Evolutionary conservation across 1,140 invertebrate genomes (phyloP).

Genomic region (Plodia interpunctella): DNA sequence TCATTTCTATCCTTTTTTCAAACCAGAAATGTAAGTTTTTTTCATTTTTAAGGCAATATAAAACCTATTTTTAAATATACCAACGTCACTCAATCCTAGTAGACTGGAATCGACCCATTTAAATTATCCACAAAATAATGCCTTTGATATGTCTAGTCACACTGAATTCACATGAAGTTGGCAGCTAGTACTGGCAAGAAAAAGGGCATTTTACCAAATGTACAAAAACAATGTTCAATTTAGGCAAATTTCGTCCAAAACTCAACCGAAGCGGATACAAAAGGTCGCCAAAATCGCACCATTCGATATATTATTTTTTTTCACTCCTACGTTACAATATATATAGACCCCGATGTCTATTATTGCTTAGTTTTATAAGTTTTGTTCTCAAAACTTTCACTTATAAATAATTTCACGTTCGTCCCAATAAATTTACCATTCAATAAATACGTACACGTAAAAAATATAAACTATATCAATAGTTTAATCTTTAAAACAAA

Average conservation of each 20-base stretch:
- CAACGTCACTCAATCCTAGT: background rate
- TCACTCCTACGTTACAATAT: slow-evolving; percentile 71
- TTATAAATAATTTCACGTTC: slow-evolving; percentile 75
- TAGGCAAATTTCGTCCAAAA: slow-evolving; percentile 55
- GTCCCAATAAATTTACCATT: slow-evolving; percentile 76
- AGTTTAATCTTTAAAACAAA: slow-evolving; percentile 77
- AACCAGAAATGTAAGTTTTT: too few relatives aligned
- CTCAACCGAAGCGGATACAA: slow-evolving; percentile 54
- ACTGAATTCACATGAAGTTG: slow-evolving; percentile 32
- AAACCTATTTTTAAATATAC: too few relatives aligned
- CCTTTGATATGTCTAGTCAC: slow-evolving; percentile 69
- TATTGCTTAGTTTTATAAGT: slow-evolving; percentile 77
- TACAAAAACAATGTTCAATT: slow-evolving; percentile 65
- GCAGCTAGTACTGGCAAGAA: slow-evolving; percentile 60
- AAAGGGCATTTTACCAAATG: slow-evolving; percentile 54
- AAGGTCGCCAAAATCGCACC: slow-evolving; percentile 71
- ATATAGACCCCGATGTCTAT: slow-evolving; percentile 73
- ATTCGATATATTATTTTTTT: slow-evolving; percentile 68
- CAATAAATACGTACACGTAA: slow-evolving; percentile 77
- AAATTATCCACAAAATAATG: slow-evolving; percentile 17
- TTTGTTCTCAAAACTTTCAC: slow-evolving; percentile 73
- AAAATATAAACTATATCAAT: slow-evolving; percentile 78
- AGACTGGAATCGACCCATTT: background rate
- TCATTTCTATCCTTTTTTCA: too few relatives aligned
- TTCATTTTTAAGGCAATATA: too few relatives aligned